A percentile compares a stretch with the other conserved stretches of the same genome.
These are phyloP conservation scores for Chlorodrepanis virens DNA, from an alignment of 2,113 vertebrate species.

Conservation along the genomic window DNA sequence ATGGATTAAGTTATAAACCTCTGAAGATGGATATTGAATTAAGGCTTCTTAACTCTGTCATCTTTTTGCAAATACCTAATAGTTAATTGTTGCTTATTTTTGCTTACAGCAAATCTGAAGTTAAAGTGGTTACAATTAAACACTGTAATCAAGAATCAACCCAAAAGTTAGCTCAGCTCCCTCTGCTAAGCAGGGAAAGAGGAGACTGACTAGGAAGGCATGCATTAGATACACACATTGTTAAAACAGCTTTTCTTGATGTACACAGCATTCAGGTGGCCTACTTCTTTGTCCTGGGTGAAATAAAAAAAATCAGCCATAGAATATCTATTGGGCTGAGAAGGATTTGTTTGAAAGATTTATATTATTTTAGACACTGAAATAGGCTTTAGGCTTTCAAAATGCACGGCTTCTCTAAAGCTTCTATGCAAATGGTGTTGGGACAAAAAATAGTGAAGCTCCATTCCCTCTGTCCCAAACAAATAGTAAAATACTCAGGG, in stretches of 20 bases:
- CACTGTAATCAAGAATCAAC: slow-evolving; percentile 24
- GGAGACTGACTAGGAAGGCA: background rate
- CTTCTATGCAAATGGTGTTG: slow-evolving; percentile 44
- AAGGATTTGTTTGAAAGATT: slow-evolving; percentile 44
- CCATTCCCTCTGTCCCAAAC: background rate
- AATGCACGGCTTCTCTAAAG: slow-evolving; percentile 32
- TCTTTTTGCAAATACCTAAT: slow-evolving; percentile 35
- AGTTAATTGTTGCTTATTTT: slow-evolving; percentile 17
- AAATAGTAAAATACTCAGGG: slow-evolving; percentile 5
- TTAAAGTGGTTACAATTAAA: slow-evolving; percentile 32
- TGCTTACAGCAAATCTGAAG: background rate
- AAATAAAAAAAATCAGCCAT: background rate
- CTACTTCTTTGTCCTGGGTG: slow-evolving; percentile 46
- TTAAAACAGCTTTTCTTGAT: slow-evolving; percentile 56
- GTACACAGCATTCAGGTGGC: slow-evolving; percentile 26
- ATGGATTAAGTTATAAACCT: slow-evolving; percentile 68
- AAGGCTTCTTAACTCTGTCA: slow-evolving; percentile 34
- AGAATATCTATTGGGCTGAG: slow-evolving; percentile 11
- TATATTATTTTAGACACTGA: slow-evolving; percentile 38
- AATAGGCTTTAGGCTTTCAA: slow-evolving; percentile 7
- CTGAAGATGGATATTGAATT: slow-evolving; percentile 68
- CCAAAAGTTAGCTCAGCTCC: slow-evolving; percentile 1
- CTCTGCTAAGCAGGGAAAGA: background rate
- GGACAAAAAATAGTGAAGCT: background rate
- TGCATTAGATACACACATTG: slow-evolving; percentile 33